Conservation (phyloP, 2,113 vertebrate genomes). For the Sisor rabdophorus region DNA sequence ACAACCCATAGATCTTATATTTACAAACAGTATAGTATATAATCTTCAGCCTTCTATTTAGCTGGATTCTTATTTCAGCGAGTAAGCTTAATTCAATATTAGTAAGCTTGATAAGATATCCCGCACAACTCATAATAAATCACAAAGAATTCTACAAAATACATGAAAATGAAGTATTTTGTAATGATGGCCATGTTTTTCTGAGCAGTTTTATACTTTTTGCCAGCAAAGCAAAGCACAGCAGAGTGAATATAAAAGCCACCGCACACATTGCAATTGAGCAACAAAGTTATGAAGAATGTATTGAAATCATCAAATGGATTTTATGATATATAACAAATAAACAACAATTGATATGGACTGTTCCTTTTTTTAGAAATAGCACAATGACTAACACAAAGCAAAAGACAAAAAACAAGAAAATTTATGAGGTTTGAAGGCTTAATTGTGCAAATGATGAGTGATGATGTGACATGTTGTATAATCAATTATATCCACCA, state of each 20-base stretch:
- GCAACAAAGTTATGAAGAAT: not conserved
- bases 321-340: not conserved
- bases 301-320: not conserved
- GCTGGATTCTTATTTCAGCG: not conserved
- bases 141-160: not conserved
- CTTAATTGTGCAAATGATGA: not conserved
- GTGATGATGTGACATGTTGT: not conserved
- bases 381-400: not conserved
- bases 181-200: not conserved
- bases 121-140: too few relatives aligned
- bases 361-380: not conserved
- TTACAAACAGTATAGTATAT: constrained; percentile 34
- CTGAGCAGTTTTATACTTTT: not conserved
- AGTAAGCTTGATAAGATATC: too few relatives aligned
- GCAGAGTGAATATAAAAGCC: too few relatives aligned
- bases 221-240: not conserved
- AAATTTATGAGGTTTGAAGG: not conserved
- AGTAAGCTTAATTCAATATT: too few relatives aligned
- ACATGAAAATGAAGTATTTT: not conserved
- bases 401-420: not conserved
- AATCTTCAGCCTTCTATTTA: constrained; percentile 17
- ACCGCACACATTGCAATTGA: not conserved
- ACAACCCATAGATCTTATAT: constrained; percentile 59
- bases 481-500: not conserved
- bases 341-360: not conserved